Conservation (phyloP, 2,797 vertebrate genomes). For the Acipenser oxyrinchus region DNA sequence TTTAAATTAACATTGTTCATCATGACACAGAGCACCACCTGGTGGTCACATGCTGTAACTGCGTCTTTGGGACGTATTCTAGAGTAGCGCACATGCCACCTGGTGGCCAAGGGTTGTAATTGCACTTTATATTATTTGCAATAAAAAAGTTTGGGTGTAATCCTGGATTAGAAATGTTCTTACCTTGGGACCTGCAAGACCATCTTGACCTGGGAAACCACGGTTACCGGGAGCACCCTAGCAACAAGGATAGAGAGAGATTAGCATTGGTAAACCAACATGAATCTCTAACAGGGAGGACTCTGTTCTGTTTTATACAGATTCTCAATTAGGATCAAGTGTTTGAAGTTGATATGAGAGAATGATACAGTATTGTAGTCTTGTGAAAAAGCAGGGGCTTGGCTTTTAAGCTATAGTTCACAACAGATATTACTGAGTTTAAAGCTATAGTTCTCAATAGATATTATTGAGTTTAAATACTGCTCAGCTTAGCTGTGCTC, state of each 20-base stretch:
- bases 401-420: too few relatives aligned
- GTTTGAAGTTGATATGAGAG: too few relatives aligned
- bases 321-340: too few relatives aligned
- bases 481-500: too few relatives aligned
- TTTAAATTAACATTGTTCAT: too few relatives aligned
- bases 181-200: constrained; percentile 91
- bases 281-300: background rate
- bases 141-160: background rate
- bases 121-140: background rate
- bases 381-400: too few relatives aligned
- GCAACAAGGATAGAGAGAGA: constrained; percentile 20
- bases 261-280: constrained; percentile 6
- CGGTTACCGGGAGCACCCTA: constrained; percentile 92
- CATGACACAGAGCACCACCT: constrained; percentile 25
- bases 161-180: background rate
- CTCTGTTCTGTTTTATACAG: background rate
- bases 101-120: too few relatives aligned
- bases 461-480: background rate
- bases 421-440: background rate
- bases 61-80: background rate
- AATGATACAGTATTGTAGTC: too few relatives aligned
- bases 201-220: constrained; percentile 95
- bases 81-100: too few relatives aligned
- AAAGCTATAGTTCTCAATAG: background rate
- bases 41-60: constrained; percentile 23